Base-by-base conservation (phyloP, 2,113 vertebrate genomes). In the Otus sunia region DNA sequence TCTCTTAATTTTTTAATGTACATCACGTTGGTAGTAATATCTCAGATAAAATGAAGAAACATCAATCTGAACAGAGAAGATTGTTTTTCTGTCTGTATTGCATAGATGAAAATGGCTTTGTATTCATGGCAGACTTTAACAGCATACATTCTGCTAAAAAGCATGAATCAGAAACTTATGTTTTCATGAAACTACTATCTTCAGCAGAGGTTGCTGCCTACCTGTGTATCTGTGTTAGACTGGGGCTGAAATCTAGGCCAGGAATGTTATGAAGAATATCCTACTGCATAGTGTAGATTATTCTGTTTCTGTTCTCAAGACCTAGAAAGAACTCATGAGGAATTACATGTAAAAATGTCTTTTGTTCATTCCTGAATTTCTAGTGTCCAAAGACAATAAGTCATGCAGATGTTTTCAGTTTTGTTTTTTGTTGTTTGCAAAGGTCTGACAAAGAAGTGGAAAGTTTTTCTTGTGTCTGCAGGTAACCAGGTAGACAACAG, bases 81-180 rank as follows among this genome's bases (percentile, higher is more conserved):
- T 43, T 69, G 23, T 8, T 47, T 50, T 63, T 43, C 20, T 55
- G 5, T 34, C 17, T 75, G 1, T 64, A 6, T 26, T 82, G 18
- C 20, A 15, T 27, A 58, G 60, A 45, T 55, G 34, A 71, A 59
- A n/a, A 58, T 20, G 30, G 17, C 52, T 73, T 63, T 64, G 9
- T 59, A 36, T 73, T 68, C 25, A 29, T 36, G 34, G 32, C 27
- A 59, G 45, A 53, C n/a, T 50, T 58, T 9, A 27, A 21, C 30
- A 63, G 37, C 20, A 10, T 26, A 23, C 3, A 1, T 58, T 59
- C 11, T 59, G 25, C 25, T 64, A 29, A 59, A 85, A 77, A 39
- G 9, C 7, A 23, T 68, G 64, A 13, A 32, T 52, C 6, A 15
- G 64, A 20, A 11, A 11, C 0, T 0, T 2, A 6, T 17, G 3